These are phyloP conservation scores for Alsophila aescularia DNA, from an alignment of 2,888 invertebrate species.

Conservation along the genomic window DNA sequence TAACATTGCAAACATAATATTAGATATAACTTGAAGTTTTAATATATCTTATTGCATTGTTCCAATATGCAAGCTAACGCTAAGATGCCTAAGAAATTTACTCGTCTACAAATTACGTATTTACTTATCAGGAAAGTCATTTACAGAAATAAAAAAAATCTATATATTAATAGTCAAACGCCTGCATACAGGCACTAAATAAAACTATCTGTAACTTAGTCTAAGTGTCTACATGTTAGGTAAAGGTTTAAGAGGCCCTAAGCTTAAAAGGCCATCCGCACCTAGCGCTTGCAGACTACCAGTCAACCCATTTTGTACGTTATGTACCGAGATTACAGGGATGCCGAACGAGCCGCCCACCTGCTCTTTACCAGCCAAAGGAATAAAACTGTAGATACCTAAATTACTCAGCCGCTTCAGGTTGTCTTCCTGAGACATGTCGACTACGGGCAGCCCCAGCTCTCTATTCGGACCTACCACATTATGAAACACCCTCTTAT, in stretches of 20 bases:
- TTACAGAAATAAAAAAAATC: neutral
- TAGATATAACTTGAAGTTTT: no score
- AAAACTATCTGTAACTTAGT: slow-evolving; percentile 8
- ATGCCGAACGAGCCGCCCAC: slow-evolving; percentile 87
- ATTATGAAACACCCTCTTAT: slow-evolving; percentile 80
- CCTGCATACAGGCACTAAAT: slow-evolving; percentile 12
- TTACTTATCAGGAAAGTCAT: neutral
- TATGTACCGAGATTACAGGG: slow-evolving; percentile 88
- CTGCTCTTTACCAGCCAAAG: slow-evolving; percentile 86
- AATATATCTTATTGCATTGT: no score
- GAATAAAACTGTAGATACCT: slow-evolving; percentile 90
- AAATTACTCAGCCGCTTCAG: slow-evolving; percentile 86
- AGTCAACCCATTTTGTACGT: slow-evolving; percentile 84
- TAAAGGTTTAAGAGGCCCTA: slow-evolving; percentile 88
- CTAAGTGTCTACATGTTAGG: slow-evolving; percentile 63
- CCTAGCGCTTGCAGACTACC: slow-evolving; percentile 86
- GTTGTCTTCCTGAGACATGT: slow-evolving; percentile 87
- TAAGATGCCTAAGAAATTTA: no score
- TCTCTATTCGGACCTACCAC: slow-evolving; percentile 80
- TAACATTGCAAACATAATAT: no score
- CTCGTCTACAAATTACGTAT: no score
- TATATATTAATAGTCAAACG: neutral
- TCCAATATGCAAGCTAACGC: no score
- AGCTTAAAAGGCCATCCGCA: slow-evolving; percentile 87
- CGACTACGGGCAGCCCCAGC: slow-evolving; percentile 89